Evolutionary conservation across 2,113 vertebrate species (phyloP).

Genomic region (Vombatus ursinus): DNA sequence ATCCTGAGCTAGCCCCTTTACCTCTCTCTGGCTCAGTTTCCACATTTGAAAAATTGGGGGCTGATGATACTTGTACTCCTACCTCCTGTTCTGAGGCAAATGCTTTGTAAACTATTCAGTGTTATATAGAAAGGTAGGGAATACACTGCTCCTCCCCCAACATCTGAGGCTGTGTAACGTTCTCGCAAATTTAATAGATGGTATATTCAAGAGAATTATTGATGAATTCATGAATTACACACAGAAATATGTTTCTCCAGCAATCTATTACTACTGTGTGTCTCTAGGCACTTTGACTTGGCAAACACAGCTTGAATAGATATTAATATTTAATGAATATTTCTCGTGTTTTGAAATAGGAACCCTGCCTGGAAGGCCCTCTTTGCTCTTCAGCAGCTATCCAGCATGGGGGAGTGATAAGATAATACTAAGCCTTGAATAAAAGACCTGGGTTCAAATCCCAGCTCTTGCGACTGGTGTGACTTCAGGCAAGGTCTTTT

Average conservation of each 20-base stretch:
- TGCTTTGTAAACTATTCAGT: not conserved
- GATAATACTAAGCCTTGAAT: not conserved
- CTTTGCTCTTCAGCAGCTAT: not conserved
- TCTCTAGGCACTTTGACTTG: not conserved
- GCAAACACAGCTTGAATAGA: not conserved
- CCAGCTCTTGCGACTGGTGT: not conserved
- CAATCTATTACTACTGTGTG: fast-evolving
- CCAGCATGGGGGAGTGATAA: not conserved
- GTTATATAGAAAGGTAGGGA: not conserved
- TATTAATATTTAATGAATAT: not conserved
- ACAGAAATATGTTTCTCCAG: not conserved
- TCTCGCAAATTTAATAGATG: not conserved
- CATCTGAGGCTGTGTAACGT: not conserved
- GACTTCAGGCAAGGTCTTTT: not conserved
- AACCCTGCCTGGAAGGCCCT: not conserved
- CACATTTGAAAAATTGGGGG: not conserved
- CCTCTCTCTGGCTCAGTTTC: not conserved
- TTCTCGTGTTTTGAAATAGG: not conserved
- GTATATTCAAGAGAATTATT: not conserved
- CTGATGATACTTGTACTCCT: not conserved
- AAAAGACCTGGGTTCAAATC: not conserved
- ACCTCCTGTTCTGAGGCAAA: not conserved
- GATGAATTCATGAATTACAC: not conserved
- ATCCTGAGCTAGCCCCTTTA: not conserved
- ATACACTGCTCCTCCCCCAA: not conserved